Evolutionary conservation across 2,113 vertebrate species (phyloP).

Genomic region (Burhinus oedicnemus): DNA sequence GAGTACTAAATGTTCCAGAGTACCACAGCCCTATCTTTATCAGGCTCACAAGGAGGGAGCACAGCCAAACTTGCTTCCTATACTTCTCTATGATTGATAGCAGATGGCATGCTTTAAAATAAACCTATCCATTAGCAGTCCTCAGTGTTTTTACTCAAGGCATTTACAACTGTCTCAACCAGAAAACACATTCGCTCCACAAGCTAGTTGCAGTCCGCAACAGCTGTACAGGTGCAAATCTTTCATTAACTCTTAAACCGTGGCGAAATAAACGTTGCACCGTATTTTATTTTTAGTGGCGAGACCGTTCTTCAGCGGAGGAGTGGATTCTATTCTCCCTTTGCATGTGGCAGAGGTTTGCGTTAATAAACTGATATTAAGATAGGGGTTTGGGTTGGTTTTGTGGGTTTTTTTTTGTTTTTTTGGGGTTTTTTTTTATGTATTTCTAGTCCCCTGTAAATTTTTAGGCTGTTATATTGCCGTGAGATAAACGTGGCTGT

Average conservation of each 20-base stretch:
- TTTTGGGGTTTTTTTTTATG: not conserved
- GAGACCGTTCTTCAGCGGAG: conserved; percentile 39
- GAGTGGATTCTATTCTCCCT: not conserved
- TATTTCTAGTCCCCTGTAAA: not conserved
- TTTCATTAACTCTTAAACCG: conserved; percentile 86
- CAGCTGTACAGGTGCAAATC: conserved; percentile 90
- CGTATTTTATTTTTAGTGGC: conserved; percentile 69
- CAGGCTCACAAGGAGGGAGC: conserved; percentile 81
- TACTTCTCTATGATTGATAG: conserved; percentile 94
- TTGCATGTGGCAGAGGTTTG: not conserved
- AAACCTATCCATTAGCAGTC: conserved; percentile 95
- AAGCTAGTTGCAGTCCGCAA: conserved; percentile 71
- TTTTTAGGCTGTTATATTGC: not conserved
- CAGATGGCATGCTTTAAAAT: conserved; percentile 95
- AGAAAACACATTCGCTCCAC: conserved; percentile 75
- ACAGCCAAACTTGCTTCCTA: conserved; percentile 87
- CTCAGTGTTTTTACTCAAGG: conserved; percentile 87
- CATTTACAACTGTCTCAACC: conserved; percentile 87
- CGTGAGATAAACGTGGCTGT: not conserved
- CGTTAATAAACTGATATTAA: not conserved
- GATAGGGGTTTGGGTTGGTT: not conserved
- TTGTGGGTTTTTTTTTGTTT: too few relatives aligned
- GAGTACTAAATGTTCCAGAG: conserved; percentile 85
- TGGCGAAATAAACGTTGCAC: conserved; percentile 66
- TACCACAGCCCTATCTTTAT: conserved; percentile 87